Conservation (phyloP, 2,888 invertebrate genomes). For the Apamea sordens region DNA sequence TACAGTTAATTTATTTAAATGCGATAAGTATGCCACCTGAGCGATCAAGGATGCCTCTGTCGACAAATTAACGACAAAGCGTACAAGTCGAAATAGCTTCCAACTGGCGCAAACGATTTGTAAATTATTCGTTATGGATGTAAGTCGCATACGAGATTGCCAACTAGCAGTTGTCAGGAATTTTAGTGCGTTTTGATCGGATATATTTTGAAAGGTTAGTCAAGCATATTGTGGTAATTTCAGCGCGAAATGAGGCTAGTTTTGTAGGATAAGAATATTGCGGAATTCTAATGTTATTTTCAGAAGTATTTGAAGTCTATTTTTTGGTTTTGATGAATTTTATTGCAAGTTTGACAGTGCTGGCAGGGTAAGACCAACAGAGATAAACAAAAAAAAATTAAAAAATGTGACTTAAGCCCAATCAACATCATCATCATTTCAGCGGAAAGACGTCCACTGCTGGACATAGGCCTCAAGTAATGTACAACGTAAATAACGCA, state of each 20-base stretch:
- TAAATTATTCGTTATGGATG: constrained; percentile 32
- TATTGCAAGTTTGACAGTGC: neutral
- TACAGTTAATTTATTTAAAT: neutral
- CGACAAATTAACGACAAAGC: constrained; percentile 34
- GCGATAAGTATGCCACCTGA: neutral
- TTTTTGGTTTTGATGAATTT: neutral
- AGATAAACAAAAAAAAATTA: neutral
- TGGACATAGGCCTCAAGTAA: no score
- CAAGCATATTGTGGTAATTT: constrained; percentile 6
- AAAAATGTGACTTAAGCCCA: neutral
- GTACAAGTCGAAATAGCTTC: neutral
- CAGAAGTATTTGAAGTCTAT: neutral
- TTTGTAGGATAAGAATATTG: neutral
- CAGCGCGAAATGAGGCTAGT: neutral
- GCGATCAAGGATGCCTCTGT: constrained; percentile 14
- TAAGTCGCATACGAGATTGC: constrained; percentile 21
- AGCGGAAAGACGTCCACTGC: no score
- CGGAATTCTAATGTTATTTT: neutral
- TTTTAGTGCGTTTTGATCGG: constrained; percentile 18
- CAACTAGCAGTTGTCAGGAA: neutral
- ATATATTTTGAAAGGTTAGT: neutral
- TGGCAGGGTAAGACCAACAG: neutral
- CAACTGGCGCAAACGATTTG: constrained; percentile 26
- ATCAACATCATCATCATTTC: no score
- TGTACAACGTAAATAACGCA: no score